A percentile compares a stretch with the other conserved stretches of the same genome.
These are phyloP conservation scores for Onthophagus taurus DNA, from an alignment of 1,140 invertebrate species.

Conservation along the genomic window DNA sequence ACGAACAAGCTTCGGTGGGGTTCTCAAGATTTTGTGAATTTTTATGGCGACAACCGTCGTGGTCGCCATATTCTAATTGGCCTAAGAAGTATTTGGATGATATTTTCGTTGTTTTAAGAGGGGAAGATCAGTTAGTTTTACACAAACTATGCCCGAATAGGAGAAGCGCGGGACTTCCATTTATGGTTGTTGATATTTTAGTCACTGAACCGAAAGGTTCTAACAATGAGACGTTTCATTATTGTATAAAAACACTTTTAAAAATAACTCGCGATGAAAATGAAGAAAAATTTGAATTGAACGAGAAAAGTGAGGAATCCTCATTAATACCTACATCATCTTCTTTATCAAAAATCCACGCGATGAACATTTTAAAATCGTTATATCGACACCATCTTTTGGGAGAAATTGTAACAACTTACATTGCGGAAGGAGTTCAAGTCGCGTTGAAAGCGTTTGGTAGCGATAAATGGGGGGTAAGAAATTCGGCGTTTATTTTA, in stretches of 20 bases:
- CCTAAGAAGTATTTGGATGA: constrained; percentile 55
- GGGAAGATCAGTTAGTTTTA: constrained; percentile 19
- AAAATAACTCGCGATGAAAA: constrained; percentile 32
- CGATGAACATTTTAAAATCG: constrained; percentile 76
- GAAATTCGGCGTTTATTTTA: constrained; percentile 80
- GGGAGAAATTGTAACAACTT: constrained; percentile 60
- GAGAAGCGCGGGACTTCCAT: constrained; percentile 84
- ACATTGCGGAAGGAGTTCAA: constrained; percentile 60
- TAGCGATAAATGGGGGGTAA: constrained; percentile 67
- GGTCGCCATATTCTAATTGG: constrained; percentile 14
- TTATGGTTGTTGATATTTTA: constrained; percentile 68
- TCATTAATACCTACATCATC: too few species aligned
- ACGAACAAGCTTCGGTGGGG: constrained; percentile 88
- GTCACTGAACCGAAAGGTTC: constrained; percentile 53
- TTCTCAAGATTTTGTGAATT: constrained; percentile 66
- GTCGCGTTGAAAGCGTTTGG: constrained; percentile 67
- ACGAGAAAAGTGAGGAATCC: too few species aligned
- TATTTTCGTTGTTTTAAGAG: constrained; percentile 25
- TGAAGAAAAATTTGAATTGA: constrained; percentile 9
- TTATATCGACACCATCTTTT: constrained; percentile 69
- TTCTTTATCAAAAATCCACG: constrained; percentile 58
- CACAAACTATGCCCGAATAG: constrained; percentile 64
- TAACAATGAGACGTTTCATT: constrained; percentile 47
- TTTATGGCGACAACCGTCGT: constrained; percentile 48
- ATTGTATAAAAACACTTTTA: constrained; percentile 51